Conservation (phyloP, 2,797 vertebrate species). For the Aeoliscus strigatus region DNA sequence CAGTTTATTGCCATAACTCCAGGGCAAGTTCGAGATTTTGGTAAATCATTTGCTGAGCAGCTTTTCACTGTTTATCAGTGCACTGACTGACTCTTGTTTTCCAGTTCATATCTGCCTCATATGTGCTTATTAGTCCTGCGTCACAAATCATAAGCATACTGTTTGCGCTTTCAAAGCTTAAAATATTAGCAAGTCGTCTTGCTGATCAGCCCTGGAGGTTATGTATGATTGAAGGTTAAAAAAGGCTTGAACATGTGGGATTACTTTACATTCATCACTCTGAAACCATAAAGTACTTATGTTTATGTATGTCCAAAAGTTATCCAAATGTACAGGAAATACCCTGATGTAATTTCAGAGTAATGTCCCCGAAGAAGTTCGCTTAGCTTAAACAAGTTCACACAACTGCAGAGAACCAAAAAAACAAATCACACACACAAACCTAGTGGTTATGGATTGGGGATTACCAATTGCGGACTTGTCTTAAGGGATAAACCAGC, state of each 20-base stretch:
- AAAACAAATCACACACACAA: constrained; percentile 25
- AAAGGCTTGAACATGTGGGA: constrained; percentile 6
- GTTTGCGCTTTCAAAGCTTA: constrained; percentile 1
- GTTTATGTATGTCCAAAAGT: not conserved
- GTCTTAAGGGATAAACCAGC: constrained; percentile 72
- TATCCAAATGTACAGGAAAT: not conserved
- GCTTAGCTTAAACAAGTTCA: constrained; percentile 2
- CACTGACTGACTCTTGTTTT: not conserved
- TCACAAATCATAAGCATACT: not conserved
- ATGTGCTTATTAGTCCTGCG: too few species aligned
- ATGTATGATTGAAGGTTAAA: constrained; percentile 4
- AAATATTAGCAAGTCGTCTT: constrained; percentile 1
- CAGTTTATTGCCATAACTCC: not conserved
- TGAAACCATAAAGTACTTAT: constrained; percentile 17
- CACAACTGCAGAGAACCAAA: not conserved
- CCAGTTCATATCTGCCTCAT: not conserved
- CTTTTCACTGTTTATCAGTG: not conserved
- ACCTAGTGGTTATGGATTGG: constrained; percentile 53
- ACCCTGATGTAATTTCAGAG: not conserved
- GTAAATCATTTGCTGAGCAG: not conserved
- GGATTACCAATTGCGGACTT: constrained; percentile 70
- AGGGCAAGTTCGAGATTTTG: not conserved
- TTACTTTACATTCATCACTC: constrained; percentile 25
- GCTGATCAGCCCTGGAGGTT: constrained; percentile 2
- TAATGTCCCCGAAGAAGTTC: not conserved